A percentile compares a stretch with the other conserved stretches of the same genome.
Conservation (phyloP, 2,888 invertebrate genomes). For the Thyatira batis region DNA sequence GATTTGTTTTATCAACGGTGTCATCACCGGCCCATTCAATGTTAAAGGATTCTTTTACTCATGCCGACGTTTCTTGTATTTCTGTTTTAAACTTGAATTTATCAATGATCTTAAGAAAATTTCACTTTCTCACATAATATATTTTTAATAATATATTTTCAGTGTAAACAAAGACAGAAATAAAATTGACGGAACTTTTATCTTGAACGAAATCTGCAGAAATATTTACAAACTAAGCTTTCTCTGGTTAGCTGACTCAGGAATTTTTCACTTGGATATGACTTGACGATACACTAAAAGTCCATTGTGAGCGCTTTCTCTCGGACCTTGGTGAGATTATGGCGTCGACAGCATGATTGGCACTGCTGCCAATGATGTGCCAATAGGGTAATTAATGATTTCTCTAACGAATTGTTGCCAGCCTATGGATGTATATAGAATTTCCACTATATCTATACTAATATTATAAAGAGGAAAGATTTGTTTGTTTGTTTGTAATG, state of each 20-base stretch:
- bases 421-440: not conserved
- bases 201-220: slow-evolving; percentile 1
- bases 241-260: slow-evolving; percentile 30
- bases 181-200: slow-evolving; percentile 3
- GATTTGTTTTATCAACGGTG: not conserved
- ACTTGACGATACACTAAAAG: slow-evolving; percentile 25
- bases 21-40: not conserved
- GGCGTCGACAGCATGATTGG: slow-evolving; percentile 42
- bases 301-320: slow-evolving; percentile 49
- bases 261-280: slow-evolving; percentile 23
- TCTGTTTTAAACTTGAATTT: not conserved
- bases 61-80: slow-evolving; percentile 2
- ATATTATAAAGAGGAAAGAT: no score
- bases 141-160: no score
- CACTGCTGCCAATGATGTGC: slow-evolving; percentile 33
- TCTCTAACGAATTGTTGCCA: slow-evolving; percentile 34
- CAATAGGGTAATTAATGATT: slow-evolving; percentile 52
- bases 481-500: no score
- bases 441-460: slow-evolving; percentile 41
- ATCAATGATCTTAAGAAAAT: slow-evolving; percentile 5
- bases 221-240: slow-evolving; percentile 10
- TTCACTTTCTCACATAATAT: no score
- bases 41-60: slow-evolving; percentile 1
- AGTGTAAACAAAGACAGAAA: slow-evolving; percentile 2
- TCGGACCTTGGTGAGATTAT: slow-evolving; percentile 31